Evolutionary conservation across 2,888 invertebrate genomes (phyloP).

Genomic region (Polyploca ridens): DNA sequence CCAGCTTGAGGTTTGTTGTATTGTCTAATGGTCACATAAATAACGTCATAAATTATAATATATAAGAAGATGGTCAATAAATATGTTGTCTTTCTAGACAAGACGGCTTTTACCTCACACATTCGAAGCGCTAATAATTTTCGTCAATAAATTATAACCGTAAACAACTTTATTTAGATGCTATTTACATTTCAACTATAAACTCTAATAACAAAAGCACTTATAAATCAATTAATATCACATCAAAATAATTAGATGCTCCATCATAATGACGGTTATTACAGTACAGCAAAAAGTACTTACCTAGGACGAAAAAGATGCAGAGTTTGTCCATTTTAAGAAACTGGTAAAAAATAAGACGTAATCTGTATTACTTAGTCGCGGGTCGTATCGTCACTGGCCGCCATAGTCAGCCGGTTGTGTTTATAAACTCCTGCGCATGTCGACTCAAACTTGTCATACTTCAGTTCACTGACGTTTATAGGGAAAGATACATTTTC

Average conservation of each 20-base stretch:
- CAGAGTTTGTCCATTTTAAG: conserved; percentile 50
- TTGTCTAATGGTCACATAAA: no score
- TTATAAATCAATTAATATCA: conserved; percentile 5
- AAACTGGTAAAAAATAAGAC: not conserved
- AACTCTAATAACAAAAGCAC: not conserved
- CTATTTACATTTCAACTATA: not conserved
- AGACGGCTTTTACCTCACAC: no score
- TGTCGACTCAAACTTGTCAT: conserved; percentile 20
- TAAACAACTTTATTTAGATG: no score
- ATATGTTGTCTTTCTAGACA: no score
- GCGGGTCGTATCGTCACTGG: conserved; percentile 34
- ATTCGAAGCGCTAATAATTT: no score
- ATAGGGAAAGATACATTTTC: not conserved
- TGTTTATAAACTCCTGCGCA: conserved; percentile 49
- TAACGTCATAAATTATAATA: no score
- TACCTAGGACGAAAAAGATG: conserved; percentile 52
- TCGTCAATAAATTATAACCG: no score
- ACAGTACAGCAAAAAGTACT: conserved; percentile 37
- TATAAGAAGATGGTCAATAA: no score
- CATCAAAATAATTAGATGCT: not conserved
- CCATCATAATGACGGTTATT: conserved; percentile 7
- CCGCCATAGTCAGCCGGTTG: conserved; percentile 29
- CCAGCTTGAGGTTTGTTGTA: no score
- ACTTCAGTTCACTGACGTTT: not conserved
- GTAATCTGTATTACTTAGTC: conserved; percentile 12